phyloP scores from a whole-genome alignment of 1,140 invertebrate genomes.

The Ooceraea biroi region DNA sequence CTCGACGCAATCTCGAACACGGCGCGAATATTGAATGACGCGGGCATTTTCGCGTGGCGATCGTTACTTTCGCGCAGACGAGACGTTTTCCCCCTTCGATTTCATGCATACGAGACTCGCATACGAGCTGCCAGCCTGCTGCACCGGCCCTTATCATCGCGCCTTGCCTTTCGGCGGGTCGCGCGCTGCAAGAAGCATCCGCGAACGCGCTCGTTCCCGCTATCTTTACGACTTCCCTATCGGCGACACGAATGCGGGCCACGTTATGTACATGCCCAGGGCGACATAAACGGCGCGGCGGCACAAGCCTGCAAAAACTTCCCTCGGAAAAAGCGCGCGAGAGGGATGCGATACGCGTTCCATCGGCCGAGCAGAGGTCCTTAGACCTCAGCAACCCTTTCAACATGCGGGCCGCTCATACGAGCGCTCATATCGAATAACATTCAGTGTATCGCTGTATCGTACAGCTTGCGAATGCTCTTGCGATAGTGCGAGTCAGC shows the following conservation, averaged over 20 bases:
- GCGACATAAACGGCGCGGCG: conserved; percentile 58
- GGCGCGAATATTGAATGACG: not conserved
- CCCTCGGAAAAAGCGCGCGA: conserved; percentile 5
- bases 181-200: conserved; percentile 46
- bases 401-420: not conserved
- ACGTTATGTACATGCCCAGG: conserved; percentile 52
- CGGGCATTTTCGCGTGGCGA: not conserved
- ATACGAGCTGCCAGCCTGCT: conserved; percentile 9
- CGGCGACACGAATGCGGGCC: conserved; percentile 67
- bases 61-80: not conserved
- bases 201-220: conserved; percentile 17
- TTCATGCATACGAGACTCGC: conserved; percentile 8
- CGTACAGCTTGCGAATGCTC: not conserved
- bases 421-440: not conserved
- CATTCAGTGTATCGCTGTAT: not conserved
- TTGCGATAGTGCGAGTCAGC: not conserved
- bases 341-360: not conserved
- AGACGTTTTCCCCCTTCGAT: conserved; percentile 3
- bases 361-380: not conserved
- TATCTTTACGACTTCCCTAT: conserved; percentile 78
- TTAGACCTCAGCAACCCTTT: not conserved
- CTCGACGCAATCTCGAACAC: not conserved
- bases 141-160: conserved; percentile 57
- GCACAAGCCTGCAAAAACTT: conserved; percentile 17
- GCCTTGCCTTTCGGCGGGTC: conserved; percentile 35